Evolutionary conservation across 2,113 vertebrate species (phyloP).

Genomic region (Manacus vitellinus): DNA sequence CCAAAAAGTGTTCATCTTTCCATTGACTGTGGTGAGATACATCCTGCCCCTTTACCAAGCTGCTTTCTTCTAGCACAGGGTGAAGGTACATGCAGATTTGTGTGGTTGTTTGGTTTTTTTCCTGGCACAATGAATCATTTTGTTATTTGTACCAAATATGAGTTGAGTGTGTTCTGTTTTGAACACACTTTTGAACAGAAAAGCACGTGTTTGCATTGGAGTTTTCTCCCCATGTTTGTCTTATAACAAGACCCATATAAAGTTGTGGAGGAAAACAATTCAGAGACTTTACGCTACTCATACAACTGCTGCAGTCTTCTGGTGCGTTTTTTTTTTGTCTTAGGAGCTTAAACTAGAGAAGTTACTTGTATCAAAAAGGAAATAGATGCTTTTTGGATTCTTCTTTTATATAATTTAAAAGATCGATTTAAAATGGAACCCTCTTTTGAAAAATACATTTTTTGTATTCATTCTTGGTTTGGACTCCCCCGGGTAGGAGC

Average conservation of each 20-base stretch:
- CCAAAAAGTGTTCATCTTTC: not conserved
- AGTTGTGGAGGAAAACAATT: not conserved
- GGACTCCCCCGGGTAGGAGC: not conserved
- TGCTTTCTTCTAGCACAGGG: not conserved
- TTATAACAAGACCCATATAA: not conserved
- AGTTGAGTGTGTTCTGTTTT: not conserved
- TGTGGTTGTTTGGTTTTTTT: not conserved
- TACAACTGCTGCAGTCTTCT: not conserved
- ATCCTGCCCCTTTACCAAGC: not conserved
- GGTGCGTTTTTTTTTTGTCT: not conserved
- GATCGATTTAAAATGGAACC: not conserved
- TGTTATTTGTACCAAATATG: not conserved
- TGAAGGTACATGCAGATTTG: not conserved
- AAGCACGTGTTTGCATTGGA: not conserved
- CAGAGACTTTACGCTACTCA: not conserved
- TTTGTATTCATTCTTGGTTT: not conserved
- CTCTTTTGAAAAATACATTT: not conserved
- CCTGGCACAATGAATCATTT: not conserved
- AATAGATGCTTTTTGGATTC: not conserved
- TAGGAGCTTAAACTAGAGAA: not conserved
- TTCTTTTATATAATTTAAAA: not conserved
- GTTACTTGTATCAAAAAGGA: not conserved
- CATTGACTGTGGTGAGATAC: not conserved
- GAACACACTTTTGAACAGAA: not conserved
- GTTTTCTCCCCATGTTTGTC: not conserved